Evolutionary conservation across 35 echinoderm and acorn worm genomes (phyloP).

Genomic region (Acanthaster planci): DNA sequence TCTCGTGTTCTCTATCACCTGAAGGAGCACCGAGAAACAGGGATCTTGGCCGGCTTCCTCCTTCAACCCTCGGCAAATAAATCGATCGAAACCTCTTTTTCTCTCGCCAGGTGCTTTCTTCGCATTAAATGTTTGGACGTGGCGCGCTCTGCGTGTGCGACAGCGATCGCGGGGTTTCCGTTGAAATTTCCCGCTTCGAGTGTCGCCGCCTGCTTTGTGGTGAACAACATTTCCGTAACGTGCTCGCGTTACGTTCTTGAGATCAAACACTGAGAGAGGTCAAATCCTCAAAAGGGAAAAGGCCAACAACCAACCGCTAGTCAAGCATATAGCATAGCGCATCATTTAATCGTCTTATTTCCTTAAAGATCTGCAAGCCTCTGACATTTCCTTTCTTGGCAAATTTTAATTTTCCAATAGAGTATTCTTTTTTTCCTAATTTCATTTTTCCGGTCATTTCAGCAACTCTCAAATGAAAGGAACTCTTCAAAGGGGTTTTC

Average conservation of each 20-base stretch:
- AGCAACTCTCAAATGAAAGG: too few species aligned
- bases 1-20: neutral
- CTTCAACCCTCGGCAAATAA: constrained; percentile 4
- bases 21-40: neutral
- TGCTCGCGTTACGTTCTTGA: constrained; percentile 20
- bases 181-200: constrained; percentile 15
- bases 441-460: too few species aligned
- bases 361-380: too few species aligned
- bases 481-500: too few species aligned
- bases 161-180: neutral
- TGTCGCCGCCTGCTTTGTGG: neutral
- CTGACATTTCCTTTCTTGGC: too few species aligned
- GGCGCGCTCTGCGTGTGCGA: neutral
- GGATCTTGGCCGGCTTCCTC: neutral
- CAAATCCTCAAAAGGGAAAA: too few species aligned
- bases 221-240: neutral
- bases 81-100: neutral
- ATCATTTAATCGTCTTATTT: too few species aligned
- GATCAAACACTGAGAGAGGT: neutral
- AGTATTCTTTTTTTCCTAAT: too few species aligned
- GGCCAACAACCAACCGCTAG: too few species aligned
- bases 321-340: too few species aligned
- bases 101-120: neutral
- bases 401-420: too few species aligned
- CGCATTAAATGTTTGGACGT: neutral